Percentiles rank a stretch among this genome's conserved stretches.
phyloP scores from a whole-genome alignment of 2,888 invertebrate species.

The Belgica antarctica region DNA sequence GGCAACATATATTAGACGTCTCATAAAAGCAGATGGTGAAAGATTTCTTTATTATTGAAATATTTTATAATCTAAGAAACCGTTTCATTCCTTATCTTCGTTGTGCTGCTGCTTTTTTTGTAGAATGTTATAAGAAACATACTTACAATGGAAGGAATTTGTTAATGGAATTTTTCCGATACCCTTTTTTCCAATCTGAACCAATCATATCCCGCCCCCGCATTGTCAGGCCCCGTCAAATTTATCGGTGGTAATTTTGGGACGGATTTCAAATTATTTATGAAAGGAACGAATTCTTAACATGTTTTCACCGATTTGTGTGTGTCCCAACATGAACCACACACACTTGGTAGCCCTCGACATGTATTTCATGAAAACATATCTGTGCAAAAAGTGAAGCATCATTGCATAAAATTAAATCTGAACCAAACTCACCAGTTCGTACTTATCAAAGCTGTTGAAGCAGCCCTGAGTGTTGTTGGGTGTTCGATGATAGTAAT shows the following conservation, averaged over 20 bases:
- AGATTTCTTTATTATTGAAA: slow-evolving; percentile 24
- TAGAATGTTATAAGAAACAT: no score
- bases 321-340: no score
- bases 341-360: no score
- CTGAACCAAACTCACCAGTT: slow-evolving; percentile 30
- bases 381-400: no score
- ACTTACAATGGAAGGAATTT: slow-evolving; percentile 9
- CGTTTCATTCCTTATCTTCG: background rate
- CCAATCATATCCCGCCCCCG: background rate
- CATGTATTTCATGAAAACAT: no score
- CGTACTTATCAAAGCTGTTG: slow-evolving; percentile 41
- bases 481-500: slow-evolving; percentile 41
- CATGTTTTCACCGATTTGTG: no score
- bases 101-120: background rate
- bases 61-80: slow-evolving; percentile 13
- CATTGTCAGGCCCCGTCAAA: background rate
- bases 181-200: background rate
- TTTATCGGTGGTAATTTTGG: no score
- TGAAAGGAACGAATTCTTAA: background rate
- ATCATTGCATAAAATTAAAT: slow-evolving; percentile 14
- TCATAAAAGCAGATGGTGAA: slow-evolving; percentile 10
- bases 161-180: slow-evolving; percentile 13
- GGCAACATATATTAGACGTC: background rate
- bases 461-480: slow-evolving; percentile 23
- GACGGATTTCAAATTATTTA: no score